Conservation (phyloP, 2,113 vertebrate genomes). For the Burhinus oedicnemus region DNA sequence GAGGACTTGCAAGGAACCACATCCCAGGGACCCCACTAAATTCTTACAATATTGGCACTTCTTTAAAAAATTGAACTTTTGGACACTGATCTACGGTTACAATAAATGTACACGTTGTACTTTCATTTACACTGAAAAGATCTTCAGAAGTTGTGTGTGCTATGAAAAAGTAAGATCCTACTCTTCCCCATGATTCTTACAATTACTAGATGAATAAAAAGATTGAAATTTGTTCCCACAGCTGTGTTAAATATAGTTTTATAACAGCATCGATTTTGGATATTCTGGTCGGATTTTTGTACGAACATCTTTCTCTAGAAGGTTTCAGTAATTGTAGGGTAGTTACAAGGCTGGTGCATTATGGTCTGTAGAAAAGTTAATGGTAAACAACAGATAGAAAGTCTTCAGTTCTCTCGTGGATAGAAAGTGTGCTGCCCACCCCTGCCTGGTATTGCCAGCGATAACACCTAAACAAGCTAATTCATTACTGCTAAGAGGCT, state of each 20-base stretch:
- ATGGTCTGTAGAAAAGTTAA: neutral
- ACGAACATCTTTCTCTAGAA: neutral
- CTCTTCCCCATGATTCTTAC: too few relatives aligned
- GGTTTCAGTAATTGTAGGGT: neutral
- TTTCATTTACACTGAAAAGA: neutral
- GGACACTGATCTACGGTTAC: neutral
- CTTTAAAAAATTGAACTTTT: neutral
- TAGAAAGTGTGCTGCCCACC: neutral
- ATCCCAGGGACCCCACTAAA: too few relatives aligned
- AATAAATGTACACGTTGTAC: rapidly evolving
- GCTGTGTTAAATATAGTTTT: neutral
- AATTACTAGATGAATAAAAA: neutral
- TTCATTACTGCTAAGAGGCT: neutral
- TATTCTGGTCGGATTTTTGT: neutral
- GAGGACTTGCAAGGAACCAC: neutral
- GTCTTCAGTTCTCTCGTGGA: neutral
- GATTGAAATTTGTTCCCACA: neutral
- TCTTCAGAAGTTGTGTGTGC: neutral
- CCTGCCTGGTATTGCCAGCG: neutral
- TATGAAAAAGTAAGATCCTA: neutral
- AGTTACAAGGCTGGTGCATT: neutral
- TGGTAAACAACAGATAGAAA: neutral
- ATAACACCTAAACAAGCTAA: neutral
- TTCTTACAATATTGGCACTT: neutral
- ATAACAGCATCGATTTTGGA: neutral